phyloP scores from a whole-genome alignment of 1,140 invertebrate species.

The Euglossa dilemma region DNA sequence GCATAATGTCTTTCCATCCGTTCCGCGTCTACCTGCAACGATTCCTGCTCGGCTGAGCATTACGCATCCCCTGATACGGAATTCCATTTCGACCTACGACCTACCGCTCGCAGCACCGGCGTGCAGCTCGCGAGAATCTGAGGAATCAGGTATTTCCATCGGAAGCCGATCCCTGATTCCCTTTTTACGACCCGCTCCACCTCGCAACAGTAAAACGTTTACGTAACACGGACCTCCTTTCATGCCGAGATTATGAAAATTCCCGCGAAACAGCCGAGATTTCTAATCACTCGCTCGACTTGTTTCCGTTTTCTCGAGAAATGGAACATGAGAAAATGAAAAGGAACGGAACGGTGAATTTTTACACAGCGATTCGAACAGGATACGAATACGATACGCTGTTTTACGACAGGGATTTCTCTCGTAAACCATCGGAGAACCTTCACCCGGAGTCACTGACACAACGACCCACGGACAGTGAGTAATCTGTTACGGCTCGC shows the following conservation, averaged over 20 bases:
- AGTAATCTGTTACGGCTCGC: background rate
- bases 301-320: too few species aligned
- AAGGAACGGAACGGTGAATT: too few species aligned
- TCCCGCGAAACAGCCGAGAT: too few species aligned
- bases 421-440: too few species aligned
- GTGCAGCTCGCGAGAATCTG: background rate
- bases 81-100: conserved; percentile 43
- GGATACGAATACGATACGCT: too few species aligned
- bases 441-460: too few species aligned
- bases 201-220: background rate
- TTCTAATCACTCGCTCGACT: too few species aligned
- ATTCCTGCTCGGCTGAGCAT: conserved; percentile 25
- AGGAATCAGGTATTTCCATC: background rate
- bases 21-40: conserved; percentile 22
- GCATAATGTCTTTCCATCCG: conserved; percentile 35
- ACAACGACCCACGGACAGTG: background rate
- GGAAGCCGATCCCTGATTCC: background rate
- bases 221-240: background rate
- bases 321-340: too few species aligned
- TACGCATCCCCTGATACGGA: conserved; percentile 6
- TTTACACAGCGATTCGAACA: too few species aligned
- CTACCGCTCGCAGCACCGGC: background rate
- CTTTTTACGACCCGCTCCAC: background rate
- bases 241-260: too few species aligned
- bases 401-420: too few species aligned